Base-by-base conservation (phyloP, 2,113 vertebrate genomes). In the Synchiropus splendidus region DNA sequence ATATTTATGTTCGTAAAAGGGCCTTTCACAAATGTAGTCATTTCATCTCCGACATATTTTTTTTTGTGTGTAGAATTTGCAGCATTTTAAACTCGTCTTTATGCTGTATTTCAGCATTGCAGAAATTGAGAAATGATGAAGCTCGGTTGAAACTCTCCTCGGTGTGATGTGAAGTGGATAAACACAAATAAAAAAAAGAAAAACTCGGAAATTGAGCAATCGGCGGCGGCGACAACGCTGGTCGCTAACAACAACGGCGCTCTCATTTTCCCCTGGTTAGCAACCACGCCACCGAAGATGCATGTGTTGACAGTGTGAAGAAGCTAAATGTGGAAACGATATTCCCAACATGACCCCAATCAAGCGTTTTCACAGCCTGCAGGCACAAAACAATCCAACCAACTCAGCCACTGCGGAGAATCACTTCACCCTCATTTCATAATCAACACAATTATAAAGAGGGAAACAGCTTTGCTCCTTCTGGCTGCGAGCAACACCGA, bases 331-430 rank as follows among this genome's bases (percentile, higher is more conserved):
- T 15, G 45, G 54, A 16, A 47, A 54, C 67, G 65, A 58, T 69
- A 69, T 64, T 72, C 74, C 64, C 60, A 69, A 61, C 43, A 54
- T 56, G 64, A 77, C 66, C 69, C 64, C 63, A 75, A 78, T 80
- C 76, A 79, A 66, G 61, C 51, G 18, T 64, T 68, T 70, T 78
- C 45, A 48, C 42, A 52, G 63, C 75, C 60, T 1, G 16, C 45
- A 56, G 76, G 51, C 46, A 48, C 61, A 57, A 49, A 72, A 70
- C 67, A 64, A 49, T 64, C 61, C 42, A 51, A 48, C 51, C 62
- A 58, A 64, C 54, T 49, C 54, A 39, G 41, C 48, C 51, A 47
- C 69, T 5, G 33, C 54, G 21, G 55, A 50, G 48, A n/a, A 52
- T 47, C 59, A 32, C 67, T 69, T 67, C 61, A 62, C 40, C 53